phyloP scores from a whole-genome alignment of 2,113 vertebrate species.

The Cisticola juncidis region DNA sequence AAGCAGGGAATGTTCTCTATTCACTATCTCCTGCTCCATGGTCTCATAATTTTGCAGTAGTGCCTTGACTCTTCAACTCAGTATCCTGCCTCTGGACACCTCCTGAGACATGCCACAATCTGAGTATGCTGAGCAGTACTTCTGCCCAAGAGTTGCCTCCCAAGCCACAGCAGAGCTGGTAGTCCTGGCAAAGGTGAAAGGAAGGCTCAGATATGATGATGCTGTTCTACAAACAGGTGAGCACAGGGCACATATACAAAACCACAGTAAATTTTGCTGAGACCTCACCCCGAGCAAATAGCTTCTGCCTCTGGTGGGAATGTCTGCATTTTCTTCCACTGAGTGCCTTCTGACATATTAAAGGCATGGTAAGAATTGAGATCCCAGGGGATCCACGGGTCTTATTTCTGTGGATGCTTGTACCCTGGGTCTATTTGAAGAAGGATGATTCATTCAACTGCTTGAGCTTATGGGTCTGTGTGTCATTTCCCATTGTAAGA shows the following conservation, averaged over 20 bases:
- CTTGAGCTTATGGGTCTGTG: neutral
- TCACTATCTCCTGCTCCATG: neutral
- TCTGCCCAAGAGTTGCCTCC: neutral
- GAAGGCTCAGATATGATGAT: neutral
- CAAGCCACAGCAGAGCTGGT: neutral
- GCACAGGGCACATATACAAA: neutral
- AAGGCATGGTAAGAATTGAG: constrained; percentile 30
- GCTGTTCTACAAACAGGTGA: neutral
- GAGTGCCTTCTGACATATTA: constrained; percentile 42
- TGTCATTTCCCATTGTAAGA: constrained; percentile 28
- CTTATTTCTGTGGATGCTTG: constrained; percentile 10
- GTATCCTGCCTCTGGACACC: neutral
- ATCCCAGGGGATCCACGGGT: constrained; percentile 28
- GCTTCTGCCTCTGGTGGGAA: constrained; percentile 18
- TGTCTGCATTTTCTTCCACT: neutral
- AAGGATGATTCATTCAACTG: constrained; percentile 41
- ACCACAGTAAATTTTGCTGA: neutral
- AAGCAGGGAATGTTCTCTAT: neutral
- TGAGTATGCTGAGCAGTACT: neutral
- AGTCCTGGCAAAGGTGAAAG: neutral
- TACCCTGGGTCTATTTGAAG: constrained; percentile 37
- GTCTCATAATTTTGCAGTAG: neutral
- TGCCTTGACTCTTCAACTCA: neutral
- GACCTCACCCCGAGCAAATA: neutral
- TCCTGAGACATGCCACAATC: accelerated